phyloP scores from a whole-genome alignment of 1,140 invertebrate species.

The Gyrodactylus salaris region DNA sequence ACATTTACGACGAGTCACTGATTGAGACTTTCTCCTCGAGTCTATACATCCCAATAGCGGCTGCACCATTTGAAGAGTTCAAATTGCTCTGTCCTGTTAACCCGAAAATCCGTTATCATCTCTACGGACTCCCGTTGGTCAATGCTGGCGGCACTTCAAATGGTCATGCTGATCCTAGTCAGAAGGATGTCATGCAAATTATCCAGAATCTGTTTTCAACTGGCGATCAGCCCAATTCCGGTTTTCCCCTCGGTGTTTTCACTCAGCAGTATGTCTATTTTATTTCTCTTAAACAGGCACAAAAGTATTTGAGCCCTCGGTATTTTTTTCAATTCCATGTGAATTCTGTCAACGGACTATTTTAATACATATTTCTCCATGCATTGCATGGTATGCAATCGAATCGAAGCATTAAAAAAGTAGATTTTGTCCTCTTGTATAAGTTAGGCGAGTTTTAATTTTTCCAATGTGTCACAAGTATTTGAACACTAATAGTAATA shows the following conservation, averaged over 20 bases:
- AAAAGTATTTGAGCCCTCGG: no score
- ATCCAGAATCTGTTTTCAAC: background rate
- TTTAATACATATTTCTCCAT: no score
- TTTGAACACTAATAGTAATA: no score
- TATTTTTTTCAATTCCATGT: no score
- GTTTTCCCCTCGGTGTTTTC: background rate
- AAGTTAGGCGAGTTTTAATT: no score
- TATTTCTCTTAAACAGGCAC: background rate
- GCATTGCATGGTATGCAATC: no score
- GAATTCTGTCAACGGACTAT: no score
- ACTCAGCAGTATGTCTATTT: background rate
- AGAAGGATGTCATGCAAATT: background rate
- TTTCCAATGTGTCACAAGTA: no score
- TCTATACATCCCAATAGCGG: background rate
- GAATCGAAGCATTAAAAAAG: no score
- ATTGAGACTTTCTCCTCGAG: background rate
- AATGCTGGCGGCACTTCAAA: background rate
- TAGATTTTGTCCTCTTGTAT: no score
- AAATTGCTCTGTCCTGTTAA: background rate
- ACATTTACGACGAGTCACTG: background rate
- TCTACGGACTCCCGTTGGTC: background rate
- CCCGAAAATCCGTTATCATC: background rate
- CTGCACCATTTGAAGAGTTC: background rate
- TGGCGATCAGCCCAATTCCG: background rate
- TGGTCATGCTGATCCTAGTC: background rate